Conservation (phyloP, 2,113 vertebrate genomes). For the Dasyurus viverrinus region DNA sequence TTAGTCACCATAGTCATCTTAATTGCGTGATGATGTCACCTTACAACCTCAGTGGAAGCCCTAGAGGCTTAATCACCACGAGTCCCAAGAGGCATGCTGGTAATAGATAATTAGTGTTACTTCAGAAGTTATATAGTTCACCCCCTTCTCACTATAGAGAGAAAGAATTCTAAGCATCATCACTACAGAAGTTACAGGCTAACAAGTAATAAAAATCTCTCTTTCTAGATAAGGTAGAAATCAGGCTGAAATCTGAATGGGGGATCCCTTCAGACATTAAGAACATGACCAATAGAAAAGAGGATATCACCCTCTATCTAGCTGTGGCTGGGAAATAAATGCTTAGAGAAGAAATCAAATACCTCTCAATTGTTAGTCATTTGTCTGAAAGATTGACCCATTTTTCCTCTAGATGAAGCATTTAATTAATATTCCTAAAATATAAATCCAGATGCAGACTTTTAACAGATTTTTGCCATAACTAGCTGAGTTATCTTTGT, state of each 20-base stretch:
- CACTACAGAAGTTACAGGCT: not conserved
- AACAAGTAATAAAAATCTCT: not conserved
- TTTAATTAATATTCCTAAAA: no score
- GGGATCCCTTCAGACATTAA: not conserved
- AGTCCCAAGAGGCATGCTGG: not conserved
- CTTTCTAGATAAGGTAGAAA: not conserved
- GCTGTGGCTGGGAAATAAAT: not conserved
- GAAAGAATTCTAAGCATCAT: not conserved
- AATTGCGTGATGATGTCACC: constrained; percentile 59
- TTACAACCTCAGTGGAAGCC: not conserved
- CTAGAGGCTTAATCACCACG: constrained; percentile 58
- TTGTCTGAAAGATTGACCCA: not conserved
- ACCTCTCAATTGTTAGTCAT: not conserved
- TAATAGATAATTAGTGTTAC: constrained; percentile 28
- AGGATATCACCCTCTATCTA: not conserved
- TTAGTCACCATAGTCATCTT: constrained; percentile 55
- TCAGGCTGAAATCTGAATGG: not conserved
- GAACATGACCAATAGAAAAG: not conserved
- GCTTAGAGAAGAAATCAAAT: not conserved
- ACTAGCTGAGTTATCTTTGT: not conserved
- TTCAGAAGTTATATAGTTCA: not conserved
- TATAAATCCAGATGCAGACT: not conserved
- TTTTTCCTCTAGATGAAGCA: not conserved
- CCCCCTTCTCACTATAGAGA: not conserved
- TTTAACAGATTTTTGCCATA: not conserved